Base-by-base conservation (phyloP, 1,140 invertebrate genomes). In the Drosophila nigrodunni region DNA sequence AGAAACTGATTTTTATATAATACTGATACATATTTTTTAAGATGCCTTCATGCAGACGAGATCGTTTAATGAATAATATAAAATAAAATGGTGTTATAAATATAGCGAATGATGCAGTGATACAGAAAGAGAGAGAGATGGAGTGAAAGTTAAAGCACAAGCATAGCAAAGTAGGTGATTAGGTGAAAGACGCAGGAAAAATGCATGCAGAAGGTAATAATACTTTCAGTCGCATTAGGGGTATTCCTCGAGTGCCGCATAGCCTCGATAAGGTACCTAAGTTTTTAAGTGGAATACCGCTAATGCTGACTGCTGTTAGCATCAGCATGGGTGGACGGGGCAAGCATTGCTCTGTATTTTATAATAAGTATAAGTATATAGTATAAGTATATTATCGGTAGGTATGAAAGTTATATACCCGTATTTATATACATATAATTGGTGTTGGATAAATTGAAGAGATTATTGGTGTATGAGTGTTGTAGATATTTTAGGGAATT, bases 401-500 rank as follows among this genome's bases (percentile, higher is more conserved):
- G 11, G 44, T 62, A 50, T 50, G 21, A 10, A 35, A 30, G 11
- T n/a, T 8, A 54, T 15, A 37, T 54, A 52, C 21, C 6, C 11
- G 49, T 61, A 35, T n/a, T 47, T 37, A n/a, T 61, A 50, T 30
- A 30, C 25, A 35, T 55, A 30, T 50, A 8, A 15, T 11, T 50
- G 47, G 47, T 64, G 60, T 52, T 43, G 18, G 37, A 1, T 59
- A 44, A 11, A 21, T 15, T 58, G 10, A 13, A 66, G 21, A 54
- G 30, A 37, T 43, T 37, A 34, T 54, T 66, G 54, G 61, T 11
- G 35, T 47, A 65, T 13, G 49, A 25, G 8, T 34, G n/a, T 11
- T 34, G 7, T 7, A 50, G 7, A 37, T 15, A 15, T n/a, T 35
- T 34, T 15, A 15, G 8, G 15, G 8, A 89, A 76, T 89, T 89